phyloP scores from a whole-genome alignment of 2,888 invertebrate species.

The Syrista parreyssii region DNA sequence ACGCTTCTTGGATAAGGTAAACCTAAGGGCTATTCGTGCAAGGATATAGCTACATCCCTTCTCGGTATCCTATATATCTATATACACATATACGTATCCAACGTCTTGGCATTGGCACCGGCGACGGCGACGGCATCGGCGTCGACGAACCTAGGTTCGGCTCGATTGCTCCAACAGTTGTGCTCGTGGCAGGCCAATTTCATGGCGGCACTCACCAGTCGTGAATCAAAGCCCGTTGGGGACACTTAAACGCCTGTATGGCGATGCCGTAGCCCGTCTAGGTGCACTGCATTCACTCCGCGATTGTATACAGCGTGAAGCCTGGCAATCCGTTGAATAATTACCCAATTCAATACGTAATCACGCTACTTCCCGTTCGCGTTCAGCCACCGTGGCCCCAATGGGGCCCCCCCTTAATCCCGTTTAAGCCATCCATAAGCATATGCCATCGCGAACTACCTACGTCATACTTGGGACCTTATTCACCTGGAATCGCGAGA shows the following conservation, averaged over 20 bases:
- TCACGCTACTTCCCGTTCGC: slow-evolving; percentile 48
- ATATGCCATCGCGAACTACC: slow-evolving; percentile 13
- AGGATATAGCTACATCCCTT: no score
- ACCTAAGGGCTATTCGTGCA: no score
- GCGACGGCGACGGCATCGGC: no score
- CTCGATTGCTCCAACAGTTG: slow-evolving; percentile 33
- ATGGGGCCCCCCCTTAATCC: slow-evolving; percentile 7
- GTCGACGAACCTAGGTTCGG: slow-evolving; percentile 5
- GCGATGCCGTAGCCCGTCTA: slow-evolving; percentile 12
- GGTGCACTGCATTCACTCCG: slow-evolving; percentile 21
- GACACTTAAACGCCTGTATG: slow-evolving; percentile 40
- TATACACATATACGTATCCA: no score
- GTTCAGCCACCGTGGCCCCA: slow-evolving; percentile 17
- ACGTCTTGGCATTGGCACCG: no score
- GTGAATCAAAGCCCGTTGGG: slow-evolving; percentile 51
- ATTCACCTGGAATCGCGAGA: no score
- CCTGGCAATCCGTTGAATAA: slow-evolving; percentile 49
- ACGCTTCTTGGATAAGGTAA: no score
- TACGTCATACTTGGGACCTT: not conserved
- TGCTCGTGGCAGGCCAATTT: slow-evolving; percentile 46
- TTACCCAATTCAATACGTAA: slow-evolving; percentile 55
- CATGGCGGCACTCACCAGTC: slow-evolving; percentile 36
- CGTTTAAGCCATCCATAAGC: not conserved
- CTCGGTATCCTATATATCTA: no score
- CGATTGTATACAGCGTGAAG: slow-evolving; percentile 36